Conservation (phyloP, 2,113 vertebrate species). For the Salvator merianae region DNA sequence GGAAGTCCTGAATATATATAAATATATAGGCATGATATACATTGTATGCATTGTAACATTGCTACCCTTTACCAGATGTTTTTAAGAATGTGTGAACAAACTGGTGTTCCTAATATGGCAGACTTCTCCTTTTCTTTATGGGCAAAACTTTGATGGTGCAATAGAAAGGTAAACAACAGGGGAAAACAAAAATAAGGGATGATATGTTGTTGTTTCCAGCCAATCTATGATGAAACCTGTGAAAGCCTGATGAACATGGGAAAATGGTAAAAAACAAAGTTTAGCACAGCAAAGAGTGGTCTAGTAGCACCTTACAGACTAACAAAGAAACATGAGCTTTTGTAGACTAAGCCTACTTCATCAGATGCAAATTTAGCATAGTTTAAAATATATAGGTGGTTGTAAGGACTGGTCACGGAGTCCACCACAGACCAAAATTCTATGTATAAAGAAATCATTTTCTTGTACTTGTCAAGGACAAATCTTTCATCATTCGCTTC, state of each 20-base stretch:
- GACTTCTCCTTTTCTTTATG: not conserved
- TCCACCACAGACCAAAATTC: no score
- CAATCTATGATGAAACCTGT: not conserved
- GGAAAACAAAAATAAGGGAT: not conserved
- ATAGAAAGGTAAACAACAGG: not conserved
- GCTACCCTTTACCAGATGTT: not conserved
- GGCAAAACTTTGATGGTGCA: not conserved
- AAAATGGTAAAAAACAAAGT: not conserved
- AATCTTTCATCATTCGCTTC: not conserved
- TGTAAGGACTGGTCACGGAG: not conserved
- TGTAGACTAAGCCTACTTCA: no score
- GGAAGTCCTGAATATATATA: not conserved
- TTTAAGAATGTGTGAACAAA: not conserved
- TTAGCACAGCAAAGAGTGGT: no score
- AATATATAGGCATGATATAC: not conserved
- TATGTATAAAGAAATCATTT: no score
- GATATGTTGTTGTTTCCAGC: not conserved
- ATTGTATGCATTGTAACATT: not conserved
- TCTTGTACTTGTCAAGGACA: not conserved
- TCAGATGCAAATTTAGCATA: no score
- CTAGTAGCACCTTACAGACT: no score
- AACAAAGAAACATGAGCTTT: no score
- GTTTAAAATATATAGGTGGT: not conserved
- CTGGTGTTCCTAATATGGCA: not conserved
- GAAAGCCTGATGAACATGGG: not conserved